Evolutionary conservation across 2,113 vertebrate genomes (phyloP), one percentile per base, ranked within the genome.

Genomic region (Diadophis punctatus): DNA sequence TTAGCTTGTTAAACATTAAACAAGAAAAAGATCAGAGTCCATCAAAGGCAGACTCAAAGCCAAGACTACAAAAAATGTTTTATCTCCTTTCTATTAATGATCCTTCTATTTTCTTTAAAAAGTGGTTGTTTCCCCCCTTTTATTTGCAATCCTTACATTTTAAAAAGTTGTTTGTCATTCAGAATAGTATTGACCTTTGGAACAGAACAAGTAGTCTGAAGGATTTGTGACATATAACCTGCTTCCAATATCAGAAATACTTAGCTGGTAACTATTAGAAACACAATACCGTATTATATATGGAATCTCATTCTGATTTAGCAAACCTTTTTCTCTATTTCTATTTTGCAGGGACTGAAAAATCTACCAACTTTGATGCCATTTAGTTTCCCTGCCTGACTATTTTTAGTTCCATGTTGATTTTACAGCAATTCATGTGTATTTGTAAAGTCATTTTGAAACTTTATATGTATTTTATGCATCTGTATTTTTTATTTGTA

Each of bases 1-100:
- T 90, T 3, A 52, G 89, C 94, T 92, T 91, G 30, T 58, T 92
- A 87, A 93, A 23, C 87, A 86, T 93, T 91, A 63, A 84, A 86
- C 39, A 14, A 4, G 68, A 91, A 56, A 55, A 25, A 92, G 86
- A 63, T 49, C 1, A 20, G 14, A 94, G 46, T 0, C 0, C 10
- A 48, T 53, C 68, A 6, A 93, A 93, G 93, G 63, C 39, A 53
- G 63, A 25, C 27, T 30, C 85, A 48, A 86, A 85, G 11, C 89
- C 53, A 55, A 12, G 49, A 55, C 20, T 34, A n/a, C 18, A 20
- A 84, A 85, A 68, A 49, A 56, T 9, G 22, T 14, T 60, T 2
- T 52, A 39, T 49, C 30, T 49, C 20, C 39, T 91, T 27, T 48
- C 34, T 68, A 23, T 10, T 52, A 63, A 63, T 43, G 46, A 16